Evolutionary conservation across 1,140 invertebrate genomes (phyloP), one percentile per base, ranked within the genome.

Genomic region (Drosophila fuyamai): DNA sequence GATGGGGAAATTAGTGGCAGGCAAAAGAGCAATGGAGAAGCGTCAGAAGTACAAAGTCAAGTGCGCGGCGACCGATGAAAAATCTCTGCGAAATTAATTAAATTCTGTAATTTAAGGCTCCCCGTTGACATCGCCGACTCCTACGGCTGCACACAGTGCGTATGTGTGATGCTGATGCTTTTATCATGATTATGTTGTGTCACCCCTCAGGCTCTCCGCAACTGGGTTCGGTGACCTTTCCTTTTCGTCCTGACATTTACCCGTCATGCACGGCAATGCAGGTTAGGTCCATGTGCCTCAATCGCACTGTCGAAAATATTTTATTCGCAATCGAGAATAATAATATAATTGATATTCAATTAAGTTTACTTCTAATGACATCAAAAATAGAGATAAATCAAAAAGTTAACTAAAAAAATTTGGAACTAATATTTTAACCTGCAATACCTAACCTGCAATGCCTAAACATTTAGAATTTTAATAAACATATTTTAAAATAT

Each of bases 1-100:
- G 60, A 80, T 84, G 72, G 54, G 50, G 56, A 84, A 80, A 85
- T 84, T 77, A 81, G 78, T 80, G 57, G 51, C 51, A 47, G 67
- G 18, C 54, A 13, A 59, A 60, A 57, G 68, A 76, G 76, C 71
- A 53, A 58, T 44, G 44, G 43, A 53, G 76, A 61, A 53, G 60
- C 58, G 46, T 55, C 48, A 60, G 58, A 75, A 63, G 68, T 71
- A 65, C 59, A 81, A 85, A 88, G 83, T 86, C 79, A 88, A 78
- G 61, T 51, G 73, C 74, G 43, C 66, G 62, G 67, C 56, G 55
- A 47, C 41, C 50, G 72, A 73, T 85, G 82, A 72, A 68, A 82
- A 86, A 76, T 86, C 79, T 68, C 56, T 46, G 75, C 57, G 65
- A 73, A 86, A 79, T 82, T 86, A 86, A 86, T 86, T 86, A 82